Conservation (phyloP, 2,888 invertebrate species). For the Hedychridium roseum region DNA sequence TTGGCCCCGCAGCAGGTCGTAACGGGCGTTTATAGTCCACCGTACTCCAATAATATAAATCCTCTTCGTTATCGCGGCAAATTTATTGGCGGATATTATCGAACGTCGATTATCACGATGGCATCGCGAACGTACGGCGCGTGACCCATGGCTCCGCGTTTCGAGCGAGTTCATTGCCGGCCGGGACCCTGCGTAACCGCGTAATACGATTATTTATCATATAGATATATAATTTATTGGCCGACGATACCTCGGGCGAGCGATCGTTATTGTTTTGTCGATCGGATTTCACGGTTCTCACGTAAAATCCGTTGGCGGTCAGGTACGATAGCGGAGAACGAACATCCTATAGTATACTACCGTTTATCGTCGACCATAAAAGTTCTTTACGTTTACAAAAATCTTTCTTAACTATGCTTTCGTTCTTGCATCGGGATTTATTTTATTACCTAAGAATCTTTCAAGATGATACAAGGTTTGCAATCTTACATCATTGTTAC, state of each 20-base stretch:
- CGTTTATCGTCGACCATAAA: too few relatives aligned
- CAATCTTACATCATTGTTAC: too few relatives aligned
- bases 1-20: conserved; percentile 53
- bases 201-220: conserved; percentile 54
- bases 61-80: conserved; percentile 54
- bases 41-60: conserved; percentile 56
- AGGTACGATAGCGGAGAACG: conserved; percentile 8
- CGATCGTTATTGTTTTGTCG: conserved; percentile 36
- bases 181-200: conserved; percentile 28
- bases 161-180: conserved; percentile 24
- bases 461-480: too few relatives aligned
- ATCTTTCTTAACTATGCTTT: too few relatives aligned
- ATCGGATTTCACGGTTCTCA: conserved; percentile 30
- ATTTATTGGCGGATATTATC: conserved; percentile 62
- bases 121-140: conserved; percentile 52
- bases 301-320: conserved; percentile 21
- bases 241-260: conserved; percentile 29
- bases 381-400: too few relatives aligned
- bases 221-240: conserved; percentile 49
- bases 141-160: conserved; percentile 34
- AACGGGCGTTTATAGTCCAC: conserved; percentile 46
- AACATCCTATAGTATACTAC: too few relatives aligned
- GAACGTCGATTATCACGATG: conserved; percentile 60
- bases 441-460: too few relatives aligned
- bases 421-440: too few relatives aligned